These are phyloP conservation scores for Agrilus biguttatus DNA, from an alignment of 2,888 invertebrate genomes.

Conservation along the genomic window DNA sequence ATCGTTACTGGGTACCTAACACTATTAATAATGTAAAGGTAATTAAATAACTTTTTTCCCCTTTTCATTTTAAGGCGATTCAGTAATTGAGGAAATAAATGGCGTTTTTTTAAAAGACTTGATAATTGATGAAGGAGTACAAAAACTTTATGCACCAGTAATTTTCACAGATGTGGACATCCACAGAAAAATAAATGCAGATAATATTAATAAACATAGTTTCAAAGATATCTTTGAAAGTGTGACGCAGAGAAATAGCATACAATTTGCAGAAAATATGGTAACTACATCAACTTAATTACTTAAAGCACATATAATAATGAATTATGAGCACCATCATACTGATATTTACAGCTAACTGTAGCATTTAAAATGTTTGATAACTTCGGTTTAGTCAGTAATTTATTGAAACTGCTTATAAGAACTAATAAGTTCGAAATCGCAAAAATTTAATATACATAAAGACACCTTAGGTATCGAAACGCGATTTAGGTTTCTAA, in stretches of 20 bases:
- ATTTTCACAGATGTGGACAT: slow-evolving; percentile 17
- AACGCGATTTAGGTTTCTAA: no score
- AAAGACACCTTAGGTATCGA: no score
- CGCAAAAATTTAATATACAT: no score
- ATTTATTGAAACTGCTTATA: no score
- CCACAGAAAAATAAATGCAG: slow-evolving; percentile 15
- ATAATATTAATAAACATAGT: slow-evolving; percentile 16
- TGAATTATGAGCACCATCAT: no score
- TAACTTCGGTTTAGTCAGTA: no score
- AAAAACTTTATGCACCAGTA: slow-evolving; percentile 20
- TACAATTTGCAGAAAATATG: slow-evolving; percentile 13
- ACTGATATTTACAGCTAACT: no score
- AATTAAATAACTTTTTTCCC: slow-evolving; percentile 5
- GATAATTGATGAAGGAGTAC: slow-evolving; percentile 20
- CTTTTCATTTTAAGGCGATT: slow-evolving; percentile 14
- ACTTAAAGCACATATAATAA: no score
- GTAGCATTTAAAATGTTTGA: no score
- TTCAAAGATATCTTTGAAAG: slow-evolving; percentile 15
- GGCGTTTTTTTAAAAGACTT: slow-evolving; percentile 19
- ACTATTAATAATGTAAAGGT: not conserved
- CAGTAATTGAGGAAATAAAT: slow-evolving; percentile 19
- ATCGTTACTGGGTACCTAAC: slow-evolving; percentile 14
- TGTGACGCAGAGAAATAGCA: slow-evolving; percentile 10
- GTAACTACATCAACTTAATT: slow-evolving; percentile 10
- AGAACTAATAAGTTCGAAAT: no score